Percentiles rank a stretch among this genome's conserved stretches.
Conservation (phyloP, 1,140 invertebrate genomes). For the Drosophila pandora region DNA sequence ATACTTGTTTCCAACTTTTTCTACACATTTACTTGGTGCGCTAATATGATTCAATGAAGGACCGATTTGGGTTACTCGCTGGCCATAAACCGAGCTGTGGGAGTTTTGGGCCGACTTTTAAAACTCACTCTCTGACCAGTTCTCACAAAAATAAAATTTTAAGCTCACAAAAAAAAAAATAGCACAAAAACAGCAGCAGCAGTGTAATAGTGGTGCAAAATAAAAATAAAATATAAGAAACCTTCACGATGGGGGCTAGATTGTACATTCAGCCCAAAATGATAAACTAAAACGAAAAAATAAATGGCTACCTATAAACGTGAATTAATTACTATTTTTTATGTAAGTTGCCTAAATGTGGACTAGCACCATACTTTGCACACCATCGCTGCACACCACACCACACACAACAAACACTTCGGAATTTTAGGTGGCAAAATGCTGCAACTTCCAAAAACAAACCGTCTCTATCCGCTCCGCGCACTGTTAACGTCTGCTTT, state of each 20-base stretch:
- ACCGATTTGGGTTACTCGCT: not conserved
- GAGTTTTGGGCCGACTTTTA: slow-evolving; percentile 3
- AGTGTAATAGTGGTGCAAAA: not conserved
- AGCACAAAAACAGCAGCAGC: not conserved
- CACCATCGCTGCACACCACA: no score
- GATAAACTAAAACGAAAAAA: slow-evolving; percentile 10
- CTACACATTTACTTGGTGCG: slow-evolving; percentile 18
- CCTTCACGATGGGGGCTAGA: not conserved
- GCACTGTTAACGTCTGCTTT: slow-evolving; percentile 72
- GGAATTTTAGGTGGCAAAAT: slow-evolving; percentile 3
- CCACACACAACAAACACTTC: not conserved
- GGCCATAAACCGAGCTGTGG: not conserved
- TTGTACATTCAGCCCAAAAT: slow-evolving; percentile 11
- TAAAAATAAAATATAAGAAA: slow-evolving; percentile 10
- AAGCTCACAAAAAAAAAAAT: slow-evolving; percentile 18
- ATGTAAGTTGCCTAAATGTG: slow-evolving; percentile 26
- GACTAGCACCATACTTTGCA: slow-evolving; percentile 1
- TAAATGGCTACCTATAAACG: slow-evolving; percentile 38
- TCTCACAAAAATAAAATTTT: not conserved
- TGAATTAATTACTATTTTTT: slow-evolving; percentile 33
- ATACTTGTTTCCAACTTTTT: slow-evolving; percentile 45
- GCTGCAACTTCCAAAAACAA: slow-evolving; percentile 32
- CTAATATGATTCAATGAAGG: slow-evolving; percentile 5
- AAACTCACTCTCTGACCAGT: not conserved
- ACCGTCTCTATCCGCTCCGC: slow-evolving; percentile 50